Base-by-base conservation (phyloP, 2,888 invertebrate species). In the Nipponacmea schrenckii region DNA sequence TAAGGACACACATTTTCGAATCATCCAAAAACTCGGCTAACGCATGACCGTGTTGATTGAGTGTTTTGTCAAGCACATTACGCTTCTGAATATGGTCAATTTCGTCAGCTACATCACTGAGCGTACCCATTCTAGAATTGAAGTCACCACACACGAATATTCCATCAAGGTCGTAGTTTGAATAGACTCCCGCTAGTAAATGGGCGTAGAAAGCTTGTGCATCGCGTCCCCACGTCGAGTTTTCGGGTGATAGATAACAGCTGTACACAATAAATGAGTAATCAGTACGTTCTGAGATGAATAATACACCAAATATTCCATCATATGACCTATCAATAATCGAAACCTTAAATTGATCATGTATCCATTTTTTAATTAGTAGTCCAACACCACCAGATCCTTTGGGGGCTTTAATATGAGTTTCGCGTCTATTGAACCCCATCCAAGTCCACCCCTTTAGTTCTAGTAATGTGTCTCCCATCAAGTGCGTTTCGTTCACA, bases 401-500 rank as follows among this genome's bases (percentile, higher is more conserved):
- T 44, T 69, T 69, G 26, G 45, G 45, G 10, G 69, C 69, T 44
- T 68, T 46, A 48, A 20, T 15, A n/a, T 69, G 64, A 69, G 44
- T 69, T n/a, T 15, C 14, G 10, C 26, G 10, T 63, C 69, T 39
- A 17, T 69, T 64, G 2, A 46, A 64, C 17, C 64, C 69, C 4
- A 26, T 26, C 69, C 69, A 69, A 26, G 15, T 45, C 45, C 46
- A 69, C 8, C 69, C 69, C 1, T 45, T 14, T 24, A 64, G 15
- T 63, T 46, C 20, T 24, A 69, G 46, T 17, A 0, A 31, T 0
- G 27, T n/a, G n/a, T 44, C 26, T 45, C n/a, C 20, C 27, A 26
- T 24, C 46, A 69, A 39, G 24, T 69, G 64, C 7, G 69, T 69
- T 69, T 69, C 69, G 44, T 44, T 20, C 20, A 69, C 46, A 46